These are phyloP conservation scores for Sarcophilus harrisii DNA, from an alignment of 2,797 vertebrate genomes.

Conservation along the genomic window DNA sequence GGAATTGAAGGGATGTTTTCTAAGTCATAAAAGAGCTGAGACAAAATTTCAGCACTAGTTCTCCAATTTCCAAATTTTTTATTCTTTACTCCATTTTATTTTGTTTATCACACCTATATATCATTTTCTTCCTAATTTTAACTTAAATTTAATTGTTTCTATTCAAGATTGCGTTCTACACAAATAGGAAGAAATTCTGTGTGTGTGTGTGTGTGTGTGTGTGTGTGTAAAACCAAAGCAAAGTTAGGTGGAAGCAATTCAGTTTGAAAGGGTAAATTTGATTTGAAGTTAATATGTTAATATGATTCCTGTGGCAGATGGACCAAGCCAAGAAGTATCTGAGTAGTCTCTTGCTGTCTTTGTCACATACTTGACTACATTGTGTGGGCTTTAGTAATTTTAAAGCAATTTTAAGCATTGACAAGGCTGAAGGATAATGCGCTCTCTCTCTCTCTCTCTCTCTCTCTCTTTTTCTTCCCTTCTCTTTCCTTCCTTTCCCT, in stretches of 20 bases:
- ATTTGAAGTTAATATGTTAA: conserved; percentile 52
- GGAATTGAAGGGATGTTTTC: not conserved
- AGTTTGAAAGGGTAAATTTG: conserved; percentile 58
- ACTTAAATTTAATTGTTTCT: conserved; percentile 26
- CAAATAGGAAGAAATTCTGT: conserved; percentile 41
- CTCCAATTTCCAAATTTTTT: not conserved
- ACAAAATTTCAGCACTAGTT: not conserved
- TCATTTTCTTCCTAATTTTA: not conserved
- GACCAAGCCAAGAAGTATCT: conserved; percentile 63
- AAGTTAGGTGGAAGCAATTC: conserved; percentile 46
- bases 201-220: too few species aligned
- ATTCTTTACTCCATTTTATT: not conserved
- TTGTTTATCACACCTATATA: not conserved
- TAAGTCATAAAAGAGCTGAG: not conserved
- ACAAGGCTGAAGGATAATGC: conserved; percentile 53
- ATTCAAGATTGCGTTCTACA: conserved; percentile 33
- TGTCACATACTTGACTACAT: conserved; percentile 39
- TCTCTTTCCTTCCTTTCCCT: too few species aligned
- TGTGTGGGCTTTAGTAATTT: conserved; percentile 39
- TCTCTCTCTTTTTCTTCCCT: not conserved
- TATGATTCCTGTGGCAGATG: conserved; percentile 73
- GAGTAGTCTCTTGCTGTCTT: conserved; percentile 70
- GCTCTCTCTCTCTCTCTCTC: conserved; percentile 21
- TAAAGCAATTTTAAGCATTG: conserved; percentile 62
- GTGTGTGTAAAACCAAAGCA: not conserved